Evolutionary conservation across 2,888 invertebrate genomes (phyloP).

Genomic region (Phoenoteleia sp.): DNA sequence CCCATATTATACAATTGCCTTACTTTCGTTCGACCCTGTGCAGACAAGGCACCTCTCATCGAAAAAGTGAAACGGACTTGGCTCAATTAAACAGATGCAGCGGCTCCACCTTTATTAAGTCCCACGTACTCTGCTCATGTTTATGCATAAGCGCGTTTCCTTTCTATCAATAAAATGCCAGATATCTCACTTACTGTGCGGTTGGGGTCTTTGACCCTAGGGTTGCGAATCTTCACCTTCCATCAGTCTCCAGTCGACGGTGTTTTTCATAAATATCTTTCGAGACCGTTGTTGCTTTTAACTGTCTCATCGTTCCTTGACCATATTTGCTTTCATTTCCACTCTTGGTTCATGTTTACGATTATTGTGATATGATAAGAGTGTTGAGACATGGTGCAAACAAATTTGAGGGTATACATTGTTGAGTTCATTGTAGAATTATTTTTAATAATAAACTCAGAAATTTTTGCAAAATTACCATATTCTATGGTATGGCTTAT

Average conservation of each 20-base stretch:
- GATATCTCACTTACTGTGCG: conserved; percentile 31
- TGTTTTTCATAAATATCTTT: neutral
- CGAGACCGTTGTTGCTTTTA: too few species aligned
- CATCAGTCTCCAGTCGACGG: neutral
- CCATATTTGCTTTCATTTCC: neutral
- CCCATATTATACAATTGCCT: conserved; percentile 50
- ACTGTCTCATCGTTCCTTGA: too few species aligned
- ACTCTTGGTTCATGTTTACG: neutral
- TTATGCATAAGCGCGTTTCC: conserved; percentile 63
- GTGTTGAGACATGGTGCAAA: too few species aligned
- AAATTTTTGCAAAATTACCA: too few species aligned
- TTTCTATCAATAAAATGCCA: conserved; percentile 55
- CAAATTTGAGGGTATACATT: too few species aligned
- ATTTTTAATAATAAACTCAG: too few species aligned
- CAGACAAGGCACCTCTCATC: conserved; percentile 14
- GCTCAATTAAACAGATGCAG: conserved; percentile 70
- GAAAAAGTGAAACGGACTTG: conserved; percentile 71
- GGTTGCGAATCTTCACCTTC: neutral
- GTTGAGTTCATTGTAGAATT: too few species aligned
- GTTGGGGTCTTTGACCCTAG: conserved; percentile 28
- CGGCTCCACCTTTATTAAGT: conserved; percentile 61
- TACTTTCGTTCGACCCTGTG: conserved; percentile 54
- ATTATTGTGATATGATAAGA: too few species aligned
- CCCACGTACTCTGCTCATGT: conserved; percentile 52
- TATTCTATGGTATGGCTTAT: too few species aligned